Conservation (phyloP, 2,888 invertebrate species). For the Eumacrocentrus americanus region DNA sequence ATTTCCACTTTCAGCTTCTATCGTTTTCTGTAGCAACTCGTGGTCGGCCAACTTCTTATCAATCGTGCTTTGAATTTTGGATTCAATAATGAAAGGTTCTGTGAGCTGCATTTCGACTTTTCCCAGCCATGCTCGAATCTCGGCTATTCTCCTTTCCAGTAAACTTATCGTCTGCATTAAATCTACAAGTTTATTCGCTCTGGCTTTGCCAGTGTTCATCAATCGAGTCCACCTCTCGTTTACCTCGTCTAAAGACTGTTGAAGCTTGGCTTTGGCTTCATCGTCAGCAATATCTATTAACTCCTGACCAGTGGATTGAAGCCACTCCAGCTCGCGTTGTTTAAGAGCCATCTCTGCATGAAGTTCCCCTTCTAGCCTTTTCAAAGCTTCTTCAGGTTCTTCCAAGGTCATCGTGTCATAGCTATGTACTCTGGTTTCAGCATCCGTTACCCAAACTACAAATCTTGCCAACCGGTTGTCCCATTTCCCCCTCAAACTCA, state of each 20-base stretch:
- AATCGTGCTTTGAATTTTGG: constrained; percentile 69
- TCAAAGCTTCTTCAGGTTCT: constrained; percentile 76
- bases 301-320: constrained; percentile 71
- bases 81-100: constrained; percentile 72
- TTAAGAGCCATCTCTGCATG: constrained; percentile 78
- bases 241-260: constrained; percentile 67
- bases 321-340: constrained; percentile 80
- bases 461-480: constrained; percentile 72
- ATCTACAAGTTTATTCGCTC: constrained; percentile 75
- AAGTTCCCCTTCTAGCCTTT: constrained; percentile 75
- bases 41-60: constrained; percentile 75
- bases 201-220: constrained; percentile 69
- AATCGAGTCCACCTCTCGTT: constrained; percentile 74
- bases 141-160: constrained; percentile 74
- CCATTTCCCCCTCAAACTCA: constrained; percentile 75
- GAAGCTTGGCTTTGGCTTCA: constrained; percentile 66
- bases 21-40: constrained; percentile 74
- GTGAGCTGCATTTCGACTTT: constrained; percentile 74
- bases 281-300: constrained; percentile 71
- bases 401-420: constrained; percentile 61
- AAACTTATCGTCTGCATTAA: constrained; percentile 73
- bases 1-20: constrained; percentile 78
- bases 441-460: constrained; percentile 72
- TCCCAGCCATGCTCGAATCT: constrained; percentile 75
- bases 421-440: constrained; percentile 65